Percentiles rank a stretch among this genome's conserved stretches.
Evolutionary conservation across 2,113 vertebrate species (phyloP).

Genomic region (Hippoglossus stenolepis): DNA sequence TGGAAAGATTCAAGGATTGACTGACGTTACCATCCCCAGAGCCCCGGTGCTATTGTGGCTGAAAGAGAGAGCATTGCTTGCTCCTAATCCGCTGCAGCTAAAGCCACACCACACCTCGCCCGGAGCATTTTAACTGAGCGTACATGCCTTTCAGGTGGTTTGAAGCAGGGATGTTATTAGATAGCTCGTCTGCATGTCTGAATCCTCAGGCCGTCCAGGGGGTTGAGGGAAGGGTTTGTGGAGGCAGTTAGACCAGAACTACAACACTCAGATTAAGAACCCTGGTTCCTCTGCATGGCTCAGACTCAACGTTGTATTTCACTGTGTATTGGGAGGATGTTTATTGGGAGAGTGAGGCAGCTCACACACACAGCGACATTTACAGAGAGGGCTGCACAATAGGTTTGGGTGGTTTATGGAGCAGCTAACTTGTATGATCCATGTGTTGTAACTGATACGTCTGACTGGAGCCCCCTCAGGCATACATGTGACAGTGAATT

Average conservation of each 20-base stretch:
- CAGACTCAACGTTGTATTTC: constrained; percentile 38
- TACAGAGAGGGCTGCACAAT: constrained; percentile 19
- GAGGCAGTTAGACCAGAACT: constrained; percentile 52
- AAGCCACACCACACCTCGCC: constrained; percentile 13
- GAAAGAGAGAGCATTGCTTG: constrained; percentile 9
- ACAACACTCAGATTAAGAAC: constrained; percentile 54
- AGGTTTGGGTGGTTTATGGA: constrained; percentile 9
- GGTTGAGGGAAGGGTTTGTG: constrained; percentile 29
- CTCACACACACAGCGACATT: constrained; percentile 27
- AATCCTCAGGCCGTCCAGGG: constrained; percentile 18
- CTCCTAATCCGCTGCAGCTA: constrained; percentile 29
- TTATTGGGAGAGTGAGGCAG: neutral
- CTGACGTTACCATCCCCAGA: neutral
- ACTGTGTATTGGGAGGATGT: constrained; percentile 29
- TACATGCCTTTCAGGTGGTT: constrained; percentile 22
- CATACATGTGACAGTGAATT: constrained; percentile 49
- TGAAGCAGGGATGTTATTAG: constrained; percentile 30
- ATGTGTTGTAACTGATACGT: constrained; percentile 42
- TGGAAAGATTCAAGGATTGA: neutral
- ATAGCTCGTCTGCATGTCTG: constrained; percentile 39
- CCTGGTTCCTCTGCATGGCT: constrained; percentile 27
- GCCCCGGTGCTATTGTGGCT: neutral
- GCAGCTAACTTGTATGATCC: constrained; percentile 37
- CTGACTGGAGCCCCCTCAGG: constrained; percentile 1
- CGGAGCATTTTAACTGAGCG: constrained; percentile 7